Base-by-base conservation (phyloP, 2,888 invertebrate genomes). In the Ommatoiulus sabulosus region DNA sequence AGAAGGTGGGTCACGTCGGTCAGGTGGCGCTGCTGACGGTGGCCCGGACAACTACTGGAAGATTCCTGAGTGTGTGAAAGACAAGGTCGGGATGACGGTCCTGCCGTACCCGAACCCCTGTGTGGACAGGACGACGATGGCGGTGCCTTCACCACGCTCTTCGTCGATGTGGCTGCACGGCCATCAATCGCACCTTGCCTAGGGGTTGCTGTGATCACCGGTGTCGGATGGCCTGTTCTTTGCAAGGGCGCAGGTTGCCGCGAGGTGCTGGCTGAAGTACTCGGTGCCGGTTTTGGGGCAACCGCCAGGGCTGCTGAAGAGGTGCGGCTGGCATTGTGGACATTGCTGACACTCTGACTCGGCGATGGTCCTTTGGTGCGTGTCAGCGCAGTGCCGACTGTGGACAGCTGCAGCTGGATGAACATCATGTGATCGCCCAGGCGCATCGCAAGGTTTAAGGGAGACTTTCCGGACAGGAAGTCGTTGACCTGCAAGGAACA, bases 361-460 rank as follows among this genome's bases (percentile, higher is more conserved):
- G 93, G 91, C 91, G 84, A 80, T 72, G 63, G 87, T n/a, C 35
- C 72, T 43, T 52, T 43, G 44, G 48, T 84, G 63, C 15, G 90
- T 89, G 88, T 89, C 90, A 86, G 84, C 43, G 88, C 10, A 91
- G 93, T 91, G 92, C 93, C 96, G 17, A 97, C 95, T 15, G 97
- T 97, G 91, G 98, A 98, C 90, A 98, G 93, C 93, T 98, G 98
- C 89, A 98, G 94, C 93, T 98, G 98, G 90, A 98, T 98, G 91
- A 98, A 94, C 98, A 98, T 98, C 97, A 98, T 97, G 94, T 98
- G 98, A 93, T 98, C 98, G 89, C 98, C 98, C 89, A 98, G 94
- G 91, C 98, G 95, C 97, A 98, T 98, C 90, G 98, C 98, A 90
- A 98, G 94, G 93, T 98, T 97, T 90, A 98, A 93, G 44, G 98